These are phyloP conservation scores for Aurelia sp. DNA, from an alignment of 30 jellyfish, hydroid and myxozoan species.

Conservation along the genomic window DNA sequence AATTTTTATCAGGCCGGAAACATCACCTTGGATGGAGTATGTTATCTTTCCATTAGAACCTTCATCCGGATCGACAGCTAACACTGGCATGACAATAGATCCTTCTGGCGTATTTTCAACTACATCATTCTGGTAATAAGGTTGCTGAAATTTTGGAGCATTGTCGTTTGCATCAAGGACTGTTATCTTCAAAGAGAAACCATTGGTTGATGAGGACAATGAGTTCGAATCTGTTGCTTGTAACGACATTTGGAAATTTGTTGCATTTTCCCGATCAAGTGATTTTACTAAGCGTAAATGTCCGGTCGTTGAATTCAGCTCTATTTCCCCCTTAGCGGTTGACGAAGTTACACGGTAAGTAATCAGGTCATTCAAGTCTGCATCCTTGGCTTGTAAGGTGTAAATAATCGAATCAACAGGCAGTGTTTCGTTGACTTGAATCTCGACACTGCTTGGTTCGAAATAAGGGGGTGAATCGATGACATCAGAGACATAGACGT, in stretches of 20 bases:
- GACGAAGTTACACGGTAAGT: conserved; percentile 24
- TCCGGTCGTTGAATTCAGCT: conserved; percentile 45
- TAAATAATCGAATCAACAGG: conserved; percentile 36
- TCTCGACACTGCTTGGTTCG: conserved; percentile 30
- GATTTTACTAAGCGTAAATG: background rate
- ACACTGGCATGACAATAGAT: conserved; percentile 47
- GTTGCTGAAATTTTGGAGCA: conserved; percentile 58
- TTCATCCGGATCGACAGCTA: conserved; percentile 61
- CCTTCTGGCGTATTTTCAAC: conserved; percentile 78
- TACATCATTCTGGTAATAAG: conserved; percentile 44
- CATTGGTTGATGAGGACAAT: conserved; percentile 31
- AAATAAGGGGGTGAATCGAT: conserved; percentile 72
- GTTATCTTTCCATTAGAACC: conserved; percentile 45
- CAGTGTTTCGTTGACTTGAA: conserved; percentile 36
- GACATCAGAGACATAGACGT: conserved; percentile 42
- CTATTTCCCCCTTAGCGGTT: background rate
- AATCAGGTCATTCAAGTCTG: conserved; percentile 56
- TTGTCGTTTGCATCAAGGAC: conserved; percentile 71
- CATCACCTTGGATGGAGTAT: conserved; percentile 44
- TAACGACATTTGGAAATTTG: conserved; percentile 28
- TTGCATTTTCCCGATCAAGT: conserved; percentile 54
- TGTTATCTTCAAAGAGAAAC: conserved; percentile 28
- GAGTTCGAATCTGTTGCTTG: conserved; percentile 57
- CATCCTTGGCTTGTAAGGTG: conserved; percentile 47
- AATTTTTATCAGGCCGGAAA: conserved; percentile 29